These are phyloP conservation scores for Macrotrachela quadricornifera DNA, from an alignment of 1,140 invertebrate genomes.

Conservation along the genomic window DNA sequence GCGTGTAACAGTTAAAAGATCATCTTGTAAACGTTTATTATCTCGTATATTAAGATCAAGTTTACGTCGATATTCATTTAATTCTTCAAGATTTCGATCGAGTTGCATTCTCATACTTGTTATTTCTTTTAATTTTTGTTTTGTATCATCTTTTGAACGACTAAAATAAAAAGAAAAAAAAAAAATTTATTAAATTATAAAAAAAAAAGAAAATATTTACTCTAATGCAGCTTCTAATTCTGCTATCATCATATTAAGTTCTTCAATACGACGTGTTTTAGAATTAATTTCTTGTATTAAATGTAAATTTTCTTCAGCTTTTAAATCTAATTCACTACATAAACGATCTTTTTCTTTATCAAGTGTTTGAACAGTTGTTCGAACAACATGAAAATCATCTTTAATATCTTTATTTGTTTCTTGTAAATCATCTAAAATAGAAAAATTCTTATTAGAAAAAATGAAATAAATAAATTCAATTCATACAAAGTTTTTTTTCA, in stretches of 20 bases:
- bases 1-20: slow-evolving; percentile 25
- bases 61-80: slow-evolving; percentile 17
- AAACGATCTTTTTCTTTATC: slow-evolving; percentile 8
- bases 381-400: slow-evolving; percentile 1
- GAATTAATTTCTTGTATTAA: slow-evolving; percentile 1
- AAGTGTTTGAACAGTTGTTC: neutral
- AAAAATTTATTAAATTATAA: no score
- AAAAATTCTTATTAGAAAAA: no score
- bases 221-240: slow-evolving; percentile 23
- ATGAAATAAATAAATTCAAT: no score
- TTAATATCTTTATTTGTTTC: neutral
- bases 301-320: slow-evolving; percentile 4
- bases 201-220: no score
- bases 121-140: slow-evolving; percentile 19
- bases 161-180: no score
- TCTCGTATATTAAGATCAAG: slow-evolving; percentile 12
- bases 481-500: slow-evolving; percentile 5
- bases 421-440: neutral
- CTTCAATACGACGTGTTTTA: slow-evolving; percentile 18
- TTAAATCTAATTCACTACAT: neutral
- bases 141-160: slow-evolving; percentile 10
- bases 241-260: slow-evolving; percentile 19
- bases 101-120: slow-evolving; percentile 16
- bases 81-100: slow-evolving; percentile 19
- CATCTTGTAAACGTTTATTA: slow-evolving; percentile 26